These are phyloP conservation scores for Apteryx mantelli DNA, from an alignment of 2,113 vertebrate species.

Conservation along the genomic window DNA sequence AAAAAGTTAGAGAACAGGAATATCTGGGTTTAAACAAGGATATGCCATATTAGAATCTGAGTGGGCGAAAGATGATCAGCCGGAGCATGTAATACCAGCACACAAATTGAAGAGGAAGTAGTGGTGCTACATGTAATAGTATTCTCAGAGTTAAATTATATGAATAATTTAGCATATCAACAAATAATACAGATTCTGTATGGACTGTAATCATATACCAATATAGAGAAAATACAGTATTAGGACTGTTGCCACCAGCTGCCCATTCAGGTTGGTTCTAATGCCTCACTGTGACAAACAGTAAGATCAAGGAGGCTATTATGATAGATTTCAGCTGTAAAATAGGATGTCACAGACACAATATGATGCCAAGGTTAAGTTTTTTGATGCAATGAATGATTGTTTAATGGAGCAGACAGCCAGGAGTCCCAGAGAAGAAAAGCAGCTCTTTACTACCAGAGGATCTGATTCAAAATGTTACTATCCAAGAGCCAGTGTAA, in stretches of 20 bases:
- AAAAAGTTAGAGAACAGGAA: background rate
- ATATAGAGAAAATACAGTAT: background rate
- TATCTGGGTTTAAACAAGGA: background rate
- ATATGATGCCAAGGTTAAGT: slow-evolving; percentile 46
- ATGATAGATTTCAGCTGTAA: slow-evolving; percentile 13
- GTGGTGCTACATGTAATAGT: background rate
- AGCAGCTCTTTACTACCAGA: background rate
- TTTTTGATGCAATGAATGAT: slow-evolving; percentile 36
- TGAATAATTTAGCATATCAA: background rate
- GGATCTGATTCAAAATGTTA: background rate
- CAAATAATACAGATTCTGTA: background rate
- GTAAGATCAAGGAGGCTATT: slow-evolving; percentile 20
- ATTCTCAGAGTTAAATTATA: background rate
- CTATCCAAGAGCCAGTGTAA: background rate
- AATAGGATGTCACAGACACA: slow-evolving; percentile 28
- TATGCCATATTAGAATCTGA: background rate
- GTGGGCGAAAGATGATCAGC: background rate
- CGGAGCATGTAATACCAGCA: background rate
- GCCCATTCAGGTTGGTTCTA: background rate
- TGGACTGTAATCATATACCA: background rate
- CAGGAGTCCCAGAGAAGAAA: background rate
- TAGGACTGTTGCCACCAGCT: slow-evolving; percentile 18
- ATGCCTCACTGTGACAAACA: slow-evolving; percentile 36
- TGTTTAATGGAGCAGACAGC: background rate
- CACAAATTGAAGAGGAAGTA: background rate